Conservation (phyloP, 1,140 invertebrate species). For the Parapsyche elsis region DNA sequence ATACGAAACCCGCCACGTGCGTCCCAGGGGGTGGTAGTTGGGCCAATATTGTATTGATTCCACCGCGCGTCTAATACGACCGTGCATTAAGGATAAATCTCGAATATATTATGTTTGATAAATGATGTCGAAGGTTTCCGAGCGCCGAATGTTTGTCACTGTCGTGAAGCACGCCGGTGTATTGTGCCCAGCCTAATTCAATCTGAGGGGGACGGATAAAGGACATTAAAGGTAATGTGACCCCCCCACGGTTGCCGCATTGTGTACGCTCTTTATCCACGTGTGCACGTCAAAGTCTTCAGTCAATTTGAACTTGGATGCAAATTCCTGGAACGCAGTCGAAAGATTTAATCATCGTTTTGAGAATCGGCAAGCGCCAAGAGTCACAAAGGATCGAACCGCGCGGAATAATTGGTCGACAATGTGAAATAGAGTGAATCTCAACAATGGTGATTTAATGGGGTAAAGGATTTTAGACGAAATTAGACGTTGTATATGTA, state of each 20-base stretch:
- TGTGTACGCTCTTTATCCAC: too few relatives aligned
- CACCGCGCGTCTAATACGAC: slow-evolving; percentile 42
- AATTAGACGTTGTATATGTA: too few relatives aligned
- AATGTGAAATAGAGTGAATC: background rate
- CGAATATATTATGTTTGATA: slow-evolving; percentile 57
- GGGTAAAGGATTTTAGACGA: too few relatives aligned
- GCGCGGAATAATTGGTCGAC: background rate
- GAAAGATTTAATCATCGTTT: background rate
- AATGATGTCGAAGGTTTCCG: slow-evolving; percentile 39
- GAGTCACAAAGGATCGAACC: background rate
- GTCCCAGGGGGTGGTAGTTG: background rate
- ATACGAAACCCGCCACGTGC: slow-evolving; percentile 19
- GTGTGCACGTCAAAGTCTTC: background rate
- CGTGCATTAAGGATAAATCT: slow-evolving; percentile 53
- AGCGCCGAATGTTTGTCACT: slow-evolving; percentile 53
- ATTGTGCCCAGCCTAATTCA: slow-evolving; percentile 55
- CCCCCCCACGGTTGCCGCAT: background rate
- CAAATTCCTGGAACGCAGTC: background rate
- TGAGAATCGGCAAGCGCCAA: background rate
- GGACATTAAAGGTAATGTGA: slow-evolving; percentile 49
- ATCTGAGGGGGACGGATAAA: slow-evolving; percentile 47
- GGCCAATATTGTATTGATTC: slow-evolving; percentile 30
- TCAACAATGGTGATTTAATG: too few relatives aligned
- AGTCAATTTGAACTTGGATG: slow-evolving; percentile 1
- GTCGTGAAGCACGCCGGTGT: slow-evolving; percentile 43